phyloP scores from a whole-genome alignment of 2,113 vertebrate genomes.

The Falco punctatus region DNA sequence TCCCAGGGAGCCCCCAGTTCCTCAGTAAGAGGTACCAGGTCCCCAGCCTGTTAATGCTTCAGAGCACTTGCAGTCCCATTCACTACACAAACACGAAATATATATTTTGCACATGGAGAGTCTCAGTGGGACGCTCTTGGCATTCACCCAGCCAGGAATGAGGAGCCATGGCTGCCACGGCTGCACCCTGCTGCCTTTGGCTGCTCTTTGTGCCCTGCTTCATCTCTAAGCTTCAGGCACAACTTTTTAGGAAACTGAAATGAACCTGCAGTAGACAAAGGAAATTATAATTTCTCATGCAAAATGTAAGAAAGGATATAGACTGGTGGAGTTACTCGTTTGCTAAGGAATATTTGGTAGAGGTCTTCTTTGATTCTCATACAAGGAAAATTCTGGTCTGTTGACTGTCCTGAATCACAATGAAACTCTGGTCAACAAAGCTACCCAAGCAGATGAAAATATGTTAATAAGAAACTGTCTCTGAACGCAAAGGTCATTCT shows the following conservation, averaged over 20 bases:
- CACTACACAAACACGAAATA: rapidly evolving
- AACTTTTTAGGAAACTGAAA: neutral
- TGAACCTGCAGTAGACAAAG: neutral
- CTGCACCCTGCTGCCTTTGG: neutral
- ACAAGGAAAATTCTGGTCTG: neutral
- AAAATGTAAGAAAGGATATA: neutral
- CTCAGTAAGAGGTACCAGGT: neutral
- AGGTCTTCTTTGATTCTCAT: neutral
- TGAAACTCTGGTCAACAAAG: neutral
- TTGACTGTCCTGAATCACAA: neutral
- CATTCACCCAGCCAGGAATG: neutral
- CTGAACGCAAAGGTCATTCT: neutral
- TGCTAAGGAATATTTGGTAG: neutral
- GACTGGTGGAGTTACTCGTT: neutral
- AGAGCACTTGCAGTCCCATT: neutral
- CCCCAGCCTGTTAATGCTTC: neutral
- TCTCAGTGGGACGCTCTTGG: neutral
- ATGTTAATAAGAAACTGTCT: neutral
- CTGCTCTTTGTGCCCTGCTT: neutral
- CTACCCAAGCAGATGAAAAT: neutral
- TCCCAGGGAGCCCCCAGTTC: neutral
- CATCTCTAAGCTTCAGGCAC: neutral
- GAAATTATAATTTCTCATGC: neutral
- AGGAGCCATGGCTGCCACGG: rapidly evolving
- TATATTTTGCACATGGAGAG: neutral